phyloP scores from a whole-genome alignment of 2,113 vertebrate species.

The Chloropsis cyanopogon region DNA sequence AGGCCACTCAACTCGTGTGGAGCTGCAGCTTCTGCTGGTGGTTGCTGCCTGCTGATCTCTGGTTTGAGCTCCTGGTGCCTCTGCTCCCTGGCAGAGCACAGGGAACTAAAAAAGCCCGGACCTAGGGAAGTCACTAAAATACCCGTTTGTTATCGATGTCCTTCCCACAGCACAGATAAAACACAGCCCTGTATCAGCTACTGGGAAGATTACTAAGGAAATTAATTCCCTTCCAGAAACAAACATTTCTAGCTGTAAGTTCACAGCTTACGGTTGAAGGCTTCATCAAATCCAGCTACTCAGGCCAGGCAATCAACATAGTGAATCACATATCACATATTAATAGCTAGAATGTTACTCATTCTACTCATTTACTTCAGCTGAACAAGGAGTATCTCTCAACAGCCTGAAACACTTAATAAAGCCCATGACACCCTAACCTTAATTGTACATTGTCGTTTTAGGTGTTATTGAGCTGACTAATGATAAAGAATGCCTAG shows the following conservation, averaged over 20 bases:
- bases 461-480: neutral
- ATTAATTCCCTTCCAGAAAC: neutral
- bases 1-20: fast-evolving
- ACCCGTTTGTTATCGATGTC: neutral
- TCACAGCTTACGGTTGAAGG: neutral
- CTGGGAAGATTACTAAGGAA: neutral
- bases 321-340: neutral
- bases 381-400: neutral
- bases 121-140: neutral
- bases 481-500: neutral
- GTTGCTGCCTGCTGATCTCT: neutral
- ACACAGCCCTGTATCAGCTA: neutral
- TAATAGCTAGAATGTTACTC: neutral
- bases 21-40: neutral
- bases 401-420: neutral
- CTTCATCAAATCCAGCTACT: neutral
- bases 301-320: neutral
- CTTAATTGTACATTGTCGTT: neutral
- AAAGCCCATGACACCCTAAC: neutral
- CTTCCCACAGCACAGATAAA: neutral
- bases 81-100: neutral
- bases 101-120: neutral
- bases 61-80: neutral
- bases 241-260: neutral
- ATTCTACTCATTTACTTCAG: neutral